Conservation (phyloP, 2,888 invertebrate species). For the Brachyopa scutellaris region DNA sequence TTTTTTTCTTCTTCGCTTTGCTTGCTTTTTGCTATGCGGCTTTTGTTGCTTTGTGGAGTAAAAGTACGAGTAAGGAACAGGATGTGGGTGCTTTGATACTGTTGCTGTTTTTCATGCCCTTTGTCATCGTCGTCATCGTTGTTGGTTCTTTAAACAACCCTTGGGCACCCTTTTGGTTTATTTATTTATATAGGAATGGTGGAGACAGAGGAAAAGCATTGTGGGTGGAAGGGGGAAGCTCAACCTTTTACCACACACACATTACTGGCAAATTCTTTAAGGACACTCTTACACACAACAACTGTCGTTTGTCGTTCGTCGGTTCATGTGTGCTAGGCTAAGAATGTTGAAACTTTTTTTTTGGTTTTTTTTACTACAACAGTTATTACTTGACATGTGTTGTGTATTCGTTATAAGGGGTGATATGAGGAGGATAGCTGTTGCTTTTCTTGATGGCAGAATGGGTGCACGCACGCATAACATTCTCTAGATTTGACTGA, state of each 20-base stretch:
- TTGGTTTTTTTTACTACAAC: conserved; percentile 5
- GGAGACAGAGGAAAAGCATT: too few species aligned
- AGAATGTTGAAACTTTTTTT: background rate
- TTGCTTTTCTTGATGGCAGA: conserved; percentile 38
- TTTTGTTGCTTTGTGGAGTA: conserved; percentile 46
- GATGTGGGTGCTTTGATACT: conserved; percentile 64
- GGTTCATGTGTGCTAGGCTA: background rate
- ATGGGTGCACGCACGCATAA: conserved; percentile 34
- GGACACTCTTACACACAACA: conserved; percentile 10
- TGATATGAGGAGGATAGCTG: conserved; percentile 19
- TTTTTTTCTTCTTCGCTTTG: conserved; percentile 9
- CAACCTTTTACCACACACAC: conserved; percentile 1
- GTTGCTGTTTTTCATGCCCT: conserved; percentile 65
- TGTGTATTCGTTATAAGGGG: background rate
- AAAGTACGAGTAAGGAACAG: conserved; percentile 16
- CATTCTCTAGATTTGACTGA: conserved; percentile 1
- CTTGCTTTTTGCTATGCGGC: conserved; percentile 43
- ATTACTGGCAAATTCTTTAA: background rate
- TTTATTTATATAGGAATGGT: conserved; percentile 37
- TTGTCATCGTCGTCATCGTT: conserved; percentile 56
- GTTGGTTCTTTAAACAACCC: conserved; percentile 63
- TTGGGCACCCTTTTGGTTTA: conserved; percentile 62
- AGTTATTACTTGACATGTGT: conserved; percentile 52
- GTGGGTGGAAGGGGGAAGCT: too few species aligned
- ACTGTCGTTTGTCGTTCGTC: too few species aligned